A percentile compares a stretch with the other conserved stretches of the same genome.
Conservation (phyloP, 2,797 vertebrate species). For the Ara ararauna region DNA sequence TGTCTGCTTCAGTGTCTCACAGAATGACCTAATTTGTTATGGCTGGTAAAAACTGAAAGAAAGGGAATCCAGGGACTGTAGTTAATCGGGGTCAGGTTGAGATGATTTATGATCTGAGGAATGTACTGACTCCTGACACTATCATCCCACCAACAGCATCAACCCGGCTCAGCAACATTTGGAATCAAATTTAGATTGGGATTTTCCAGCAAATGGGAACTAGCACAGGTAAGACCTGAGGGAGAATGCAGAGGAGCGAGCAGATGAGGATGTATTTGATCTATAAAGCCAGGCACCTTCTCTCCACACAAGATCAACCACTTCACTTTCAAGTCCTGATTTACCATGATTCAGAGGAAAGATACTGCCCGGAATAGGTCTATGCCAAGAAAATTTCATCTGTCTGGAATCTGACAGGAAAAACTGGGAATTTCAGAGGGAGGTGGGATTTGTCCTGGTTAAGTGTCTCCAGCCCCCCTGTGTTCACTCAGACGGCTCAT, state of each 20-base stretch:
- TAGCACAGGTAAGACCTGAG: not conserved
- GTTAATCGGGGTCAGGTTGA: conserved; percentile 66
- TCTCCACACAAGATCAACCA: conserved; percentile 71
- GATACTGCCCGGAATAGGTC: conserved; percentile 75
- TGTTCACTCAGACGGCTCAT: conserved; percentile 79
- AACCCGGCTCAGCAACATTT: not conserved
- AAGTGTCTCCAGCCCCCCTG: conserved; percentile 80
- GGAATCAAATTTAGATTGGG: not conserved
- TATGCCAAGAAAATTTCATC: conserved; percentile 95
- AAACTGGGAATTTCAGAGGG: conserved; percentile 93
- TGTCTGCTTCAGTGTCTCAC: conserved; percentile 54
- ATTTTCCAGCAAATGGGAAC: not conserved
- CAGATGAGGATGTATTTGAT: conserved; percentile 21
- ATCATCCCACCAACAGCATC: conserved; percentile 46
- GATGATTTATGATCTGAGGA: conserved; percentile 75
- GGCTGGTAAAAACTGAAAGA: conserved; percentile 59
- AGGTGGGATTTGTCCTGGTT: conserved; percentile 87
- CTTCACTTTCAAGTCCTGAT: conserved; percentile 80
- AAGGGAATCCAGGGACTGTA: conserved; percentile 69
- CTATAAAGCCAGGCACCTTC: not conserved
- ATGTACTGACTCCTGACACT: conserved; percentile 46
- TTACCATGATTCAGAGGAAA: conserved; percentile 78
- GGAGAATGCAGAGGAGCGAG: not conserved
- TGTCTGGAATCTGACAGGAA: conserved; percentile 95
- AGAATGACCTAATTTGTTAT: conserved; percentile 79